Base-by-base conservation (phyloP, 2,888 invertebrate species). In the Lordiphosa fenestrarum region DNA sequence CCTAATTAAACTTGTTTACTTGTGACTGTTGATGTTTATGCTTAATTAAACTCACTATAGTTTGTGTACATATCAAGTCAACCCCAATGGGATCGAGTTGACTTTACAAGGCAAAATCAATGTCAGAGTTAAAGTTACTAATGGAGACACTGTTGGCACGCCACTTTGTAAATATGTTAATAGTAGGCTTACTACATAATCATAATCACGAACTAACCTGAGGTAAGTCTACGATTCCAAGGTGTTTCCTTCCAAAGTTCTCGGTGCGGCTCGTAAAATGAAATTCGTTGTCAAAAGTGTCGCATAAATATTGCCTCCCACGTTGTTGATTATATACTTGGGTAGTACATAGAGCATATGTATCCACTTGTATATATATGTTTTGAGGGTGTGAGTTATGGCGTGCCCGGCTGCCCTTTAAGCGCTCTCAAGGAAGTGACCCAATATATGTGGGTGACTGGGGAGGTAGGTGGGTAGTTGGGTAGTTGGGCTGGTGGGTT, bases 351-450 rank as follows among this genome's bases (percentile, higher is more conserved):
- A 38, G 40, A 52, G 42, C 35, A 53, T 47, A 60, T 53, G 40
- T 36, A 39, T 15, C 9, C 30, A 30, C 30, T 30, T 52, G 36
- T 49, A 56, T 59, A 50, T 15, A 50, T 39, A 55, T 60, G 38
- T 15, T 35, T 13, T 4, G 23, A 7, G 6, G 46, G 46, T 54
- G 35, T 61, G 53, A 48, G 56, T 23, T 73, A 71, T 71, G 67
- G 83, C 74, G 83, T 74, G 74, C 33, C 55, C 61, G 10, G 55
- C 9, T 54, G 53, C 19, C 72, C 76, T 83, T 83, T 80, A 52
- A 57, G 48, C 60, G 38, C 52, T 54, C 66, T 49, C 70, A 70
- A 73, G 69, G 57, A 66, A 42, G 48, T 68, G 66, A 50, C 71
- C 75, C 72, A 62, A 37, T 41, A 53, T 12, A n/a, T 53, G 46